Conservation (phyloP, 2,113 vertebrate species). For the Setophaga coronata region DNA sequence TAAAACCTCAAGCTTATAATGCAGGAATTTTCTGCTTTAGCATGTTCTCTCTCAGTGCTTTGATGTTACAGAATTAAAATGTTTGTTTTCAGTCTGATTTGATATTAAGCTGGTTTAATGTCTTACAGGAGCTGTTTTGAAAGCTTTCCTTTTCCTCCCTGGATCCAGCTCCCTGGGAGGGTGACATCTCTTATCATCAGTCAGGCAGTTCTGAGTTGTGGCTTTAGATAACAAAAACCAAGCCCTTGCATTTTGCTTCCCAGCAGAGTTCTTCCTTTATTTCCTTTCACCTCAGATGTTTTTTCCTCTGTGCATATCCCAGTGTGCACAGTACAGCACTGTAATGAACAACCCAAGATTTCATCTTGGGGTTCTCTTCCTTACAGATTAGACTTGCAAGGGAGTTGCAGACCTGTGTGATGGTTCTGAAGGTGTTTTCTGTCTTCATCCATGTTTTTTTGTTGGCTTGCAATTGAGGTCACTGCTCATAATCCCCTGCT, state of each 20-base stretch:
- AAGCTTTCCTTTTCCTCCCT: background rate
- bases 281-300: background rate
- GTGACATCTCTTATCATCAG: constrained; percentile 13
- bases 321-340: background rate
- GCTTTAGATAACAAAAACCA: background rate
- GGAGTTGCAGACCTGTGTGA: background rate
- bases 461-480: background rate
- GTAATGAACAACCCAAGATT: background rate
- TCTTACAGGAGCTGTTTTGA: background rate
- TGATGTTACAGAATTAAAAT: constrained; percentile 12
- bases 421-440: background rate
- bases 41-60: background rate
- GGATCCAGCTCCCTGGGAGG: background rate
- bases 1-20: background rate
- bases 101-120: constrained; percentile 32
- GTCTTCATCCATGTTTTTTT: background rate
- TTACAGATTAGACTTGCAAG: background rate
- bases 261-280: background rate
- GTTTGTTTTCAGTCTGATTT: constrained; percentile 11
- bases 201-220: background rate
- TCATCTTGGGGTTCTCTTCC: background rate
- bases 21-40: constrained; percentile 4
- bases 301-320: background rate
- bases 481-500: background rate
- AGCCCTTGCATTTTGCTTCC: background rate